phyloP scores from a whole-genome alignment of 2,113 vertebrate species.

The Trogon melanurus region DNA sequence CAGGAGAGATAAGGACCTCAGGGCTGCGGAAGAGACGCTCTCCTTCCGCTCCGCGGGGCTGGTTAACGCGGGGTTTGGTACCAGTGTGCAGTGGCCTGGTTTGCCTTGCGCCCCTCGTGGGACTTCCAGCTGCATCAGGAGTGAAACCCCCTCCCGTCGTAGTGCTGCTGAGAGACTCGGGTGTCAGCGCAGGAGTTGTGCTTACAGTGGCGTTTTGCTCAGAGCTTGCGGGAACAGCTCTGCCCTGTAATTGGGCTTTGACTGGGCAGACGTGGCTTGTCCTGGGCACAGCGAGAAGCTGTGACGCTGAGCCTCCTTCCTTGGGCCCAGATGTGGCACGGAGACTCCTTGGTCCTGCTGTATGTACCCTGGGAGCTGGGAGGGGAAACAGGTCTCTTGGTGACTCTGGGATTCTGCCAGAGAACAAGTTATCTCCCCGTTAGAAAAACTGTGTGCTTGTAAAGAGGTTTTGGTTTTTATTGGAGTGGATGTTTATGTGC shows the following conservation, averaged over 20 bases:
- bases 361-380: neutral
- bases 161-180: neutral
- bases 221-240: neutral
- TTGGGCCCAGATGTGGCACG: accelerated
- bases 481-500: neutral
- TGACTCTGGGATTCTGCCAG: neutral
- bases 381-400: neutral
- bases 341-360: accelerated
- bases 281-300: neutral
- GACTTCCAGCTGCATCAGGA: neutral
- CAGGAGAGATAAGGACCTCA: neutral
- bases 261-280: neutral
- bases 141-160: neutral
- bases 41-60: accelerated
- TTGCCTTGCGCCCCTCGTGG: neutral
- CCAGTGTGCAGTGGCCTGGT: neutral
- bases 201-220: neutral
- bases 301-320: neutral
- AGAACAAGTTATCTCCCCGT: neutral
- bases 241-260: conserved; percentile 13
- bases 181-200: neutral
- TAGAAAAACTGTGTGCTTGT: neutral
- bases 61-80: neutral
- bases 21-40: neutral
- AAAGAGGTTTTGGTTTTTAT: neutral